These are phyloP conservation scores for Solea solea DNA, from an alignment of 2,113 vertebrate genomes.

Conservation along the genomic window DNA sequence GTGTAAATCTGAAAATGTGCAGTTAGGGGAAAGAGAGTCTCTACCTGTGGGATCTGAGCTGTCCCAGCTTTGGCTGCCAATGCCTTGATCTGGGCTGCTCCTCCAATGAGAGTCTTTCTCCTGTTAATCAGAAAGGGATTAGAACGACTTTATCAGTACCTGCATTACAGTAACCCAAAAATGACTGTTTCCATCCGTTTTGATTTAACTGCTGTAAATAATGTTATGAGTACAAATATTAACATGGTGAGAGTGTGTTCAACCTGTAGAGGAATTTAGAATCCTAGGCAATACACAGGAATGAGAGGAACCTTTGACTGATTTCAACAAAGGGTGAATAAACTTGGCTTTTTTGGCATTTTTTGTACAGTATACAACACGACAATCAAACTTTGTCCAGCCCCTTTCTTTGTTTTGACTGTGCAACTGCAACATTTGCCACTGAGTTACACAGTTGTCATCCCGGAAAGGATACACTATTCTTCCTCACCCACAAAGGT, in stretches of 20 bases:
- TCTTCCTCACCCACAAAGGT: constrained; percentile 21
- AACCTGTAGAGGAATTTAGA: no score
- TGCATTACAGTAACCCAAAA: background rate
- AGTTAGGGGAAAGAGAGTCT: background rate
- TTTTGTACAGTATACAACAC: background rate
- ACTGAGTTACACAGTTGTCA: constrained; percentile 34
- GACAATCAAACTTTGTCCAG: constrained; percentile 8
- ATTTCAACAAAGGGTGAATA: constrained; percentile 17
- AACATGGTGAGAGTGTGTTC: no score
- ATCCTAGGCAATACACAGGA: background rate
- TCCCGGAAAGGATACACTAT: background rate
- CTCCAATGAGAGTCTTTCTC: constrained; percentile 85
- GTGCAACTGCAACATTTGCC: constrained; percentile 27
- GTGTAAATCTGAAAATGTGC: background rate
- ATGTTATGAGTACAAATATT: no score
- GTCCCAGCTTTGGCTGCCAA: constrained; percentile 87
- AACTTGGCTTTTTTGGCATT: background rate
- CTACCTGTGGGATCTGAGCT: constrained; percentile 88
- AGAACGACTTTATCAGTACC: constrained; percentile 44
- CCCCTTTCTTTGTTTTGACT: constrained; percentile 7
- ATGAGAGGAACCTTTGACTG: background rate
- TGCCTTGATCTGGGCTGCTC: constrained; percentile 89
- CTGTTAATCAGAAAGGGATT: constrained; percentile 68
- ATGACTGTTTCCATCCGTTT: no score
- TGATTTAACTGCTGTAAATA: no score